A percentile compares a stretch with the other conserved stretches of the same genome.
Conservation (phyloP, 2,888 invertebrate genomes). For the Venusia cambrica region DNA sequence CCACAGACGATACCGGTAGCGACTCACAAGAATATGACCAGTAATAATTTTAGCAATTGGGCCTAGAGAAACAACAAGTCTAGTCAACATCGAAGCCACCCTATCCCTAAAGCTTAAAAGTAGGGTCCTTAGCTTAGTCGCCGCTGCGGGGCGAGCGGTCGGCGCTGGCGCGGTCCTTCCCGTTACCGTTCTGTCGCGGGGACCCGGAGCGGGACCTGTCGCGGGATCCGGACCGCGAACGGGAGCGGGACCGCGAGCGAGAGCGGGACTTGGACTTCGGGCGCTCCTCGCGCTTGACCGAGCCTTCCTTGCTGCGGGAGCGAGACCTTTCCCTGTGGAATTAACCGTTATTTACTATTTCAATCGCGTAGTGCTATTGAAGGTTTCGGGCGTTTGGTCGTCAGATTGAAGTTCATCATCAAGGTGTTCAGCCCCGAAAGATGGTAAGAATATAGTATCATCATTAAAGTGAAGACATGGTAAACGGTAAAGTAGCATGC, state of each 20-base stretch:
- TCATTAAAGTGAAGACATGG: too few species aligned
- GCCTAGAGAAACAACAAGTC: too few species aligned
- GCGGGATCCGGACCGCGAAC: conserved; percentile 49
- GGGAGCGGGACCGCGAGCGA: conserved; percentile 52
- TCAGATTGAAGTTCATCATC: too few species aligned
- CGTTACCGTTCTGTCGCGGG: conserved; percentile 66
- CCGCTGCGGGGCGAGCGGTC: conserved; percentile 73
- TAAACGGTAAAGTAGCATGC: too few species aligned
- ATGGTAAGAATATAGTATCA: too few species aligned
- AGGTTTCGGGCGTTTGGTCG: too few species aligned
- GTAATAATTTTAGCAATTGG: too few species aligned
- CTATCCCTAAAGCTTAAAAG: conserved; percentile 29
- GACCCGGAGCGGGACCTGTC: conserved; percentile 57
- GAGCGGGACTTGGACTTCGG: conserved; percentile 62
- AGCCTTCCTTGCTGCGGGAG: conserved; percentile 84
- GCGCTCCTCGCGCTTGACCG: conserved; percentile 67
- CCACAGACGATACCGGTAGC: too few species aligned
- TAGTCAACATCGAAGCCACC: conserved; percentile 39
- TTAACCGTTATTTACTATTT: too few species aligned
- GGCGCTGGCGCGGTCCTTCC: conserved; percentile 47
- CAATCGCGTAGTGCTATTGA: too few species aligned
- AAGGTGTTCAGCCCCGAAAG: too few species aligned
- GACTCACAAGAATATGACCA: too few species aligned
- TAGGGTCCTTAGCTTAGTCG: conserved; percentile 44
- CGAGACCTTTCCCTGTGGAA: conserved; percentile 83